These are phyloP conservation scores for Xiphophorus birchmanni DNA, from an alignment of 2,797 vertebrate genomes.

Conservation along the genomic window DNA sequence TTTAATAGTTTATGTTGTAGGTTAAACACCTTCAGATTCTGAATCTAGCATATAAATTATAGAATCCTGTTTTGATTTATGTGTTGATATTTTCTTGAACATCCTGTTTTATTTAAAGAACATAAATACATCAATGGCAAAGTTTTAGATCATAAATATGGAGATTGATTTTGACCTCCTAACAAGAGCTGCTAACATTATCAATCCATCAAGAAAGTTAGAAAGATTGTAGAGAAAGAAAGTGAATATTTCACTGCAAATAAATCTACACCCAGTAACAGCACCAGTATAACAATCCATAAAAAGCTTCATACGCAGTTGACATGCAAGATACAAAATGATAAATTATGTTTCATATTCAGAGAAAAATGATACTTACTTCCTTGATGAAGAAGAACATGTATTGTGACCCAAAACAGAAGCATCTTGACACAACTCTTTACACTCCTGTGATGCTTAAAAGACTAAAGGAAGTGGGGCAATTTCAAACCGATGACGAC, in stretches of 20 bases:
- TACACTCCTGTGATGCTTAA: conserved; percentile 2
- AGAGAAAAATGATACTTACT: background rate
- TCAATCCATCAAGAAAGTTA: background rate
- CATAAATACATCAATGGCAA: background rate
- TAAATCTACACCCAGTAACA: background rate
- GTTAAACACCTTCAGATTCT: background rate
- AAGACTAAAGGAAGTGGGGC: conserved; percentile 1
- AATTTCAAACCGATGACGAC: background rate
- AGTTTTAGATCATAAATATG: background rate
- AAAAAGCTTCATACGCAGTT: background rate
- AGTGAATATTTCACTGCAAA: background rate
- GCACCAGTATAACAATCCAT: background rate
- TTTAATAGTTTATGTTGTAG: background rate
- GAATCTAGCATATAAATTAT: background rate
- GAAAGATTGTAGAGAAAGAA: background rate
- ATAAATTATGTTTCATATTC: background rate
- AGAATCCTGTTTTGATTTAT: background rate
- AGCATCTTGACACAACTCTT: background rate
- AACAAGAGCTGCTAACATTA: background rate
- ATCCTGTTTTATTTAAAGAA: background rate
- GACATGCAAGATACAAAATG: background rate
- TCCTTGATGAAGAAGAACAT: background rate
- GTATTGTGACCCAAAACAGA: background rate
- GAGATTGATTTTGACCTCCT: background rate
- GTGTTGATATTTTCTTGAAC: background rate